phyloP scores from a whole-genome alignment of 2,888 invertebrate species.

The Subacronicta megacephala region DNA sequence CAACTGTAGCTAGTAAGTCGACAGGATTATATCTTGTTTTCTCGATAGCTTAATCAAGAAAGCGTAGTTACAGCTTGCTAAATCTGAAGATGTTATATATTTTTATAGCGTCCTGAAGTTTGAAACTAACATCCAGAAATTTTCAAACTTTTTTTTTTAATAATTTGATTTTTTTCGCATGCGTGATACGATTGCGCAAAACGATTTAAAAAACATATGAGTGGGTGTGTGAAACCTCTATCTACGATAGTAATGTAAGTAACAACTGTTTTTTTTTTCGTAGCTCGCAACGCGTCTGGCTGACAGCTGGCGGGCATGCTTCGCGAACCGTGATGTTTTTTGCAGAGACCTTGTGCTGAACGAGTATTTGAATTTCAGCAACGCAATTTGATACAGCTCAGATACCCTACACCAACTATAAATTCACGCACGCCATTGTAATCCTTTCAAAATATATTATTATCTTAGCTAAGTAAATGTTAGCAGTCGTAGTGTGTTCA shows the following conservation, averaged over 20 bases:
- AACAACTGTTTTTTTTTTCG: slow-evolving; percentile 52
- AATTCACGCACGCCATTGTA: slow-evolving; percentile 41
- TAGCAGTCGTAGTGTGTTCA: slow-evolving; percentile 18
- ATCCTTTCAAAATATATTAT: slow-evolving; percentile 30
- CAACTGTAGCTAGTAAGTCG: no score
- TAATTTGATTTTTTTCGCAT: no score
- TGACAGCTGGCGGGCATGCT: slow-evolving; percentile 81
- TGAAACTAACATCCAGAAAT: no score
- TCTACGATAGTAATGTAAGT: slow-evolving; percentile 41
- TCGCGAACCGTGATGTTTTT: slow-evolving; percentile 85
- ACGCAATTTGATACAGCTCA: slow-evolving; percentile 73
- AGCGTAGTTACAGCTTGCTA: no score
- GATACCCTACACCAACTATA: slow-evolving; percentile 68
- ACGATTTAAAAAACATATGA: slow-evolving; percentile 13
- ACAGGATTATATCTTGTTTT: no score
- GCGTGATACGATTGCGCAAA: no score
- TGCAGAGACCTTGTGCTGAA: slow-evolving; percentile 74
- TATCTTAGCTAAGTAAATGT: slow-evolving; percentile 23
- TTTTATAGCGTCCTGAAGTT: no score
- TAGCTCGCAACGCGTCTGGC: slow-evolving; percentile 42
- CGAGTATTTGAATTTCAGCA: slow-evolving; percentile 80
- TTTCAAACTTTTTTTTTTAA: no score
- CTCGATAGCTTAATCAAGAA: no score
- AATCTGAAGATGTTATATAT: no score
- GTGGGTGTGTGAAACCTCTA: slow-evolving; percentile 44